These are phyloP conservation scores for Sebastes iracundus DNA, from an alignment of 2,797 vertebrate species.

Conservation along the genomic window DNA sequence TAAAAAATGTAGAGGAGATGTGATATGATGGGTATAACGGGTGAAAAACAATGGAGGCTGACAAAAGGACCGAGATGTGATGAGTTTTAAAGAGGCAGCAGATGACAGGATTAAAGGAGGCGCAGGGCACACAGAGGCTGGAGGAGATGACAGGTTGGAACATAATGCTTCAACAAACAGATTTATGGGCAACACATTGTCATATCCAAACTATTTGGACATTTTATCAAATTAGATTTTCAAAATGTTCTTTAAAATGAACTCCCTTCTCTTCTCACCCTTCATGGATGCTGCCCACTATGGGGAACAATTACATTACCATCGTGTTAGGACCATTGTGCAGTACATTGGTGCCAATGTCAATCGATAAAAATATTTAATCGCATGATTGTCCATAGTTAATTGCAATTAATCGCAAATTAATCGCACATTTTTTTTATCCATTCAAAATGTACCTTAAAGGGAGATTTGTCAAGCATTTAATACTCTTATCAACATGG, in stretches of 20 bases:
- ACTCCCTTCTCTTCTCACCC: not conserved
- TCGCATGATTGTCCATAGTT: too few species aligned
- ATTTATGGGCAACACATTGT: too few species aligned
- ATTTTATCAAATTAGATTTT: too few species aligned
- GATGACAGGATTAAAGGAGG: not conserved
- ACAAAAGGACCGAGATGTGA: not conserved
- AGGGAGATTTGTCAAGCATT: fast-evolving
- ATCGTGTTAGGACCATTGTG: not conserved
- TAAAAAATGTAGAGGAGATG: not conserved
- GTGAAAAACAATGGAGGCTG: not conserved
- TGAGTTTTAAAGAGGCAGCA: not conserved
- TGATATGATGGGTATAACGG: not conserved
- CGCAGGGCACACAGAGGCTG: too few species aligned
- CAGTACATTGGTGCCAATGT: not conserved
- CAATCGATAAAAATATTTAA: too few species aligned
- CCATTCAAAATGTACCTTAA: too few species aligned
- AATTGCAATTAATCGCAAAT: too few species aligned
- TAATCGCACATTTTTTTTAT: too few species aligned
- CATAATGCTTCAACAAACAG: too few species aligned
- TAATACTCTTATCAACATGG: too few species aligned
- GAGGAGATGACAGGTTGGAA: too few species aligned
- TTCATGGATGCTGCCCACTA: not conserved
- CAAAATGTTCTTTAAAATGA: not conserved
- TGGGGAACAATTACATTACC: not conserved
- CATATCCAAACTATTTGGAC: too few species aligned